Evolutionary conservation across 2,888 invertebrate genomes (phyloP), one percentile per base, ranked within the genome.

Genomic region (Ophion obscuratus): DNA sequence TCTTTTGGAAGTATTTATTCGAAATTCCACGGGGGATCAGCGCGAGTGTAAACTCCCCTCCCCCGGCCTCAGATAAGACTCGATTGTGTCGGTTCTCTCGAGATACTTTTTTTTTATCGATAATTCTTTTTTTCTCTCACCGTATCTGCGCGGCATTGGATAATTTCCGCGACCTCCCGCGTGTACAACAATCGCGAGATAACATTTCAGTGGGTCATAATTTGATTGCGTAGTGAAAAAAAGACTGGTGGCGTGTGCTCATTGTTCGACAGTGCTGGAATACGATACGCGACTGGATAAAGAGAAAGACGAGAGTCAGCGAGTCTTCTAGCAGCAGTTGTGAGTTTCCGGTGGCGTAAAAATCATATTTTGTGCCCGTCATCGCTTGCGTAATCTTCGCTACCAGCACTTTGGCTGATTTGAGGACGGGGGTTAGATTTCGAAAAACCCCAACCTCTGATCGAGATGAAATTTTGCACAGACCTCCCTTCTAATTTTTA

Each of bases 131-230:
- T 81, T 20, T 44, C 71, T 68, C 17, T 40, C 17, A 11, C 24
- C 53, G 81, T 61, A 78, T 59, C 81, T 20, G 7, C 7, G 44
- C 24, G 61, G 75, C 24, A 64, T 24, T 59, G 24, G 36, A 78
- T 85, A 74, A 85, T 83, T 70, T 62, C 61, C 40, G 27, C 67
- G 79, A 78, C 66, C 81, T 81, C 68, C 40, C 68, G 59, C 62
- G 57, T 36, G 57, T 57, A n/a, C 62, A 24, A 62, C 40, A 61
- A 36, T 53, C 66, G 67, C 78, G 80, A 66, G 36, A 57, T 73
- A 44, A 61, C 66, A 78, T 75, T 83, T 86, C 31, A 71, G 59
- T 79, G 61, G 70, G 79, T 81, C 83, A 75, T 76, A 75, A 78
- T 83, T 79, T 67, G 66, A 80, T 83, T 76, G 11, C 74, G 57